These are phyloP conservation scores for Varanus komodoensis DNA, from an alignment of 2,113 vertebrate species.

Conservation along the genomic window DNA sequence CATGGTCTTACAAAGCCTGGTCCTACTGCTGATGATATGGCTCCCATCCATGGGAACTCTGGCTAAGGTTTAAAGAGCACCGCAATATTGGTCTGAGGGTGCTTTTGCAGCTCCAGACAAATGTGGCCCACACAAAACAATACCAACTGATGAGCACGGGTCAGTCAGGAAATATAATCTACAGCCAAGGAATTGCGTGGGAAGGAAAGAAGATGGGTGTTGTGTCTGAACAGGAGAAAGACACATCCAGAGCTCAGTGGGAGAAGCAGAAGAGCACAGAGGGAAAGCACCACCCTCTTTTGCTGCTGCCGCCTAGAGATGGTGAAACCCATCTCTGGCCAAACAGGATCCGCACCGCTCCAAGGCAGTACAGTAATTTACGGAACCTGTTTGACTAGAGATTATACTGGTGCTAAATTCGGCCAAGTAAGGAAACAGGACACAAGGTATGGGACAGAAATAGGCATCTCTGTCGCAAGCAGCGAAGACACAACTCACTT, in stretches of 20 bases:
- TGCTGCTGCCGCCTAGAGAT: too few relatives aligned
- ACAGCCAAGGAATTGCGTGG: background rate
- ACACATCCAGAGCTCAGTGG: background rate
- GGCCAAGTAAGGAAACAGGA: background rate
- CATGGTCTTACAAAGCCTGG: slow-evolving; percentile 51
- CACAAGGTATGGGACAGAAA: background rate
- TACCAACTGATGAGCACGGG: background rate
- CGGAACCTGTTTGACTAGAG: background rate
- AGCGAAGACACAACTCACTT: background rate
- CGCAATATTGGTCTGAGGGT: background rate
- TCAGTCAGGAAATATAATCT: background rate
- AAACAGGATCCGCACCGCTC: background rate
- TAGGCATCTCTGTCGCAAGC: background rate
- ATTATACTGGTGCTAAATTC: background rate
- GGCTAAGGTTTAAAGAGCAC: slow-evolving; percentile 28
- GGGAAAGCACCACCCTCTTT: background rate
- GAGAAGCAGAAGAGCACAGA: background rate
- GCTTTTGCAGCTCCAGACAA: background rate
- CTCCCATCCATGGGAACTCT: slow-evolving; percentile 44
- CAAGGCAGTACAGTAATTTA: background rate
- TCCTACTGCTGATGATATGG: slow-evolving; percentile 61
- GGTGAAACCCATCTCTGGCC: too few relatives aligned
- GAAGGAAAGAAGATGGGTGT: background rate
- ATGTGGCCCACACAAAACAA: background rate
- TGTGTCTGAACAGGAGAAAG: background rate